Conservation (phyloP, 2,797 vertebrate genomes). For the Apogon hyalosoma region DNA sequence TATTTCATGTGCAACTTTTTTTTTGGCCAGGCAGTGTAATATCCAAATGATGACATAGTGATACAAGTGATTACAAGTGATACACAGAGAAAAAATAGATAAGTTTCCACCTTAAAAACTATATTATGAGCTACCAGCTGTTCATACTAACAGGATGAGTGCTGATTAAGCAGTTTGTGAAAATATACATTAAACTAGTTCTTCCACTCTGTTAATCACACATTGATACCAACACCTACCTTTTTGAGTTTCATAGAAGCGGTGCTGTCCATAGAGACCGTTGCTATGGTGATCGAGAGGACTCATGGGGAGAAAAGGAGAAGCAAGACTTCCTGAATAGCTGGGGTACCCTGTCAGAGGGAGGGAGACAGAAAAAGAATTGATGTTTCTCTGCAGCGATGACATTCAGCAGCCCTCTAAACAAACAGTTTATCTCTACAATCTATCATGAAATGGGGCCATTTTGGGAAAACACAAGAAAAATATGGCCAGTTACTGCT, state of each 20-base stretch:
- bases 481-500: constrained; percentile 60
- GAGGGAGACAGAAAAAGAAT: constrained; percentile 67
- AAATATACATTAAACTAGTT: constrained; percentile 17
- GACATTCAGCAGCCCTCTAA: constrained; percentile 79
- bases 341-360: constrained; percentile 91
- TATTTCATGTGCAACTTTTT: too few relatives aligned
- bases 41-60: too few relatives aligned
- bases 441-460: constrained; percentile 67
- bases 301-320: constrained; percentile 98
- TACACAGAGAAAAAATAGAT: neutral
- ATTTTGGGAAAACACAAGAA: constrained; percentile 58
- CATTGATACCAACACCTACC: constrained; percentile 78
- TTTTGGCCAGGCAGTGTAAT: too few relatives aligned
- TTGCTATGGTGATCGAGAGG: constrained; percentile 98
- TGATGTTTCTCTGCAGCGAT: constrained; percentile 68
- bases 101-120: constrained; percentile 12
- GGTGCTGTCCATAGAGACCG: constrained; percentile 95
- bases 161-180: constrained; percentile 55
- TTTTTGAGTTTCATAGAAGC: constrained; percentile 98
- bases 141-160: constrained; percentile 24
- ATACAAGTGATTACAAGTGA: too few relatives aligned
- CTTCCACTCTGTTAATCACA: constrained; percentile 13
- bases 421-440: constrained; percentile 78
- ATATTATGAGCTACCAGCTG: constrained; percentile 17
- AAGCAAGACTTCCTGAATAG: constrained; percentile 96